These are phyloP conservation scores for Drosophila dives DNA, from an alignment of 2,888 invertebrate genomes.

Conservation along the genomic window DNA sequence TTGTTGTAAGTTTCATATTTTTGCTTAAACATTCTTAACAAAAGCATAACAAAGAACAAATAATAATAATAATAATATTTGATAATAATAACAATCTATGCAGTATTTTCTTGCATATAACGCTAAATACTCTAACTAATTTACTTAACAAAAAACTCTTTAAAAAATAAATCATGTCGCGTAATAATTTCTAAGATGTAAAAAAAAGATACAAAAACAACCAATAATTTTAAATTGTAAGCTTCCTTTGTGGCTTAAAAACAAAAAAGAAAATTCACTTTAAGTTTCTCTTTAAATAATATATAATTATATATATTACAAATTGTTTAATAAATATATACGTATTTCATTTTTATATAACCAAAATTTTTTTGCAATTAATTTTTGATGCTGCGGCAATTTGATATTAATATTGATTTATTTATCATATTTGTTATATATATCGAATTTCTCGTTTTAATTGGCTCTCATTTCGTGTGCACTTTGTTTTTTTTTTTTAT, in stretches of 20 bases:
- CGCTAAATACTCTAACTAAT: conserved; percentile 49
- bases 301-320: conserved; percentile 66
- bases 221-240: conserved; percentile 45
- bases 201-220: conserved; percentile 25
- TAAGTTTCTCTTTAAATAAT: conserved; percentile 74
- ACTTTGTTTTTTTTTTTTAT: conserved; percentile 29
- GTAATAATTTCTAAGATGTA: conserved; percentile 53
- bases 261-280: conserved; percentile 38
- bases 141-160: conserved; percentile 30
- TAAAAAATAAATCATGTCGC: conserved; percentile 34
- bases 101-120: conserved; percentile 78
- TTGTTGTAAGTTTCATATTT: conserved; percentile 66
- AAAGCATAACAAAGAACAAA: conserved; percentile 28
- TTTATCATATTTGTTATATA: conserved; percentile 14
- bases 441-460: conserved; percentile 24
- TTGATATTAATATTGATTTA: conserved; percentile 33
- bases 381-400: conserved; percentile 36
- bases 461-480: conserved; percentile 40
- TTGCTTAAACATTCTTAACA: conserved; percentile 47
- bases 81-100: conserved; percentile 45
- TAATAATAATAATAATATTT: conserved; percentile 1
- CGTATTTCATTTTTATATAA: conserved; percentile 76
- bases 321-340: conserved; percentile 75
- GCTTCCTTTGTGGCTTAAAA: conserved; percentile 55
- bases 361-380: conserved; percentile 54